Evolutionary conservation across 2,888 invertebrate species (phyloP), one percentile per base, ranked within the genome.

Genomic region (Cryptocheilus praepositus): DNA sequence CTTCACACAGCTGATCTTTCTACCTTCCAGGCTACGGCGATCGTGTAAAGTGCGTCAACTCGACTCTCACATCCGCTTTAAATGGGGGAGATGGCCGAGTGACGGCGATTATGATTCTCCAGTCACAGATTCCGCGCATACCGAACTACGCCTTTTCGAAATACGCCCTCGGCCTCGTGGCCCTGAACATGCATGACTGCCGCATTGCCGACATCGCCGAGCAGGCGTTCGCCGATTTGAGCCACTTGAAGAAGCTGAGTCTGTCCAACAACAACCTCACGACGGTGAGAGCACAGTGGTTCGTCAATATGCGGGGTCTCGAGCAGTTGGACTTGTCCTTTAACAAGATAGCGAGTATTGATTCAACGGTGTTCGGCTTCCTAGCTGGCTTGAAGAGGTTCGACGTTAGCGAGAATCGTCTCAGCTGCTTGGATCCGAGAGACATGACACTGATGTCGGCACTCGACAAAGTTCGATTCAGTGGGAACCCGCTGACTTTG

Each of bases 281-380:
- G 1, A 25, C 3, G 4, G 73, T 84, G 49, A 71, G 55, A 2
- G 59, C 70, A 5, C 63, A 64, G 16, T 86, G 85, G 85, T 85
- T 86, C 77, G 46, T 3, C 36, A 57, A 70, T 59, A 46, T 82
- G 46, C 19, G 43, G 13, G 76, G 74, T 8, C 72, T 86, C 51
- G 77, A 84, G 43, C 82, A 85, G 56, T 68, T 86, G 54, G 86
- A 86, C 64, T 43, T 86, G 15, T 83, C 85, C 19, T 85, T 80
- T 73, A 86, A 86, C 62, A 49, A 16, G 43, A 84, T 86, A 22
- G 18, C 53, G 19, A 57, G 15, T 11, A 76, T 85, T 51, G 79
- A 77, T 25, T 19, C 79, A 0, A 16, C 21, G 11, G 76, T 81
- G n/a, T 83, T 81, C 45, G 44, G 45, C 13, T 78, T 63, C 45